Evolutionary conservation across 2,113 vertebrate genomes (phyloP), one percentile per base, ranked within the genome.

Genomic region (Xiphophorus maculatus): DNA sequence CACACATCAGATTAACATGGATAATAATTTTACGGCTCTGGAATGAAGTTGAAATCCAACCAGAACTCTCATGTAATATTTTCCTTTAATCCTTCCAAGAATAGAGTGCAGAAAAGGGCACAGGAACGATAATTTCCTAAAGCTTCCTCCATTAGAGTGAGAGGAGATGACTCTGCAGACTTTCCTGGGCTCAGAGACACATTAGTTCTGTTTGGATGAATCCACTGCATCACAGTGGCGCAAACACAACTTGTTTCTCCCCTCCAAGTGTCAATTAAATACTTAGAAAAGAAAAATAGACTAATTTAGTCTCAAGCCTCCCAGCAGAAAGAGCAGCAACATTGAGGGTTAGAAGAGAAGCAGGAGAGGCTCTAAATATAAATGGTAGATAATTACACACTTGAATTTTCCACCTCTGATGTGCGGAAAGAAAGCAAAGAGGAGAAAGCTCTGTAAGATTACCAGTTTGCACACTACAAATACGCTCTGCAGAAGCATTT

Each of bases 11-110:
- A 83, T 86, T 84, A 83, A 81, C 70, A 76, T 40, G 82, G 66
- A 81, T 87, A 78, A 83, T 74, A 78, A 84, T 27, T 70, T 79
- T 70, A 82, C 63, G 79, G 67, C 71, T 82, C 74, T 69, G 63
- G 65, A 58, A 76, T 17, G 1, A 3, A 73, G 51, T 15, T 32
- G n/a, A 63, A 82, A 84, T 78, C 82, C 76, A 80, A 61, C 71
- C 74, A 80, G 51, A 73, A 81, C 65, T 79, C 77, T 68, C 32
- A 22, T 79, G 71, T 73, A 79, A 85, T 83, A 82, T 84, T 85
- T 79, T 79, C 84, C 32, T 81, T 33, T 90, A 91, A 91, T 91
- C 88, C 82, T n/a, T 84, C 80, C 76, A 64, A 72, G 89, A 89
- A 87, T 79, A 89, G 82, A 84, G 61, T 69, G 75, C 69, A 80